Evolutionary conservation across 1,140 invertebrate genomes (phyloP), one percentile per base, ranked within the genome.

Genomic region (Zaprionus inermis): DNA sequence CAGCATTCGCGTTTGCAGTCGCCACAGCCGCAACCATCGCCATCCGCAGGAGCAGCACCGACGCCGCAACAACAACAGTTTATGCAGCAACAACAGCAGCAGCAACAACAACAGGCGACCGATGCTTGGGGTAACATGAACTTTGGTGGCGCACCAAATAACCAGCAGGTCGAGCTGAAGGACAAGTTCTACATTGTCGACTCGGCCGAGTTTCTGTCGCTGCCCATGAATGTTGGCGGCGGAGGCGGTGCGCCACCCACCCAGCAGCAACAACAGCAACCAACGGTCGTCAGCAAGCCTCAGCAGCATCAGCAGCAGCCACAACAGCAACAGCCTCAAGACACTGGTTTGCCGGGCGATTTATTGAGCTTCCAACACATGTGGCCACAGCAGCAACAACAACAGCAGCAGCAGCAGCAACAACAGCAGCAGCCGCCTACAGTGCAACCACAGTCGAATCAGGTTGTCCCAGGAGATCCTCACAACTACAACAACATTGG

Each of bases 401-500:
- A 70, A 20, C 81, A 90, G 7, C 77, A 73, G 10, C 67, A 71
- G 20, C 82, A 72, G 5, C 73, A 73, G 9, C 56, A 63, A n/a
- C 76, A 79, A 36, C 79, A 70, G 12, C 81, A 75, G 34, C 81
- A 90, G 38, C 76, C 81, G 30, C 81, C 84, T n/a, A 51, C 70
- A 34, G 56, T 56, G 34, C 78, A 82, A 54, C 49, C 52, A 11
- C 82, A 65, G 52, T 64, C 68, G 6, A 89, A 85, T 63, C 66
- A 28, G 70, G 69, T 69, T 10, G 57, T 41, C 55, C 68, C 30
- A 11, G 64, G 73, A 34, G 91, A 92, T 80, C 68, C 85, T 6
- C 89, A 92, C 59, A 92, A 81, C 22, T 92, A 92, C 55, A 92
- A 92, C 32, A 92, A 92, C 32, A 92, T 92, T 67, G 91, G 91